Conservation (phyloP, 1,140 invertebrate species). For the Nasonia vitripennis region DNA sequence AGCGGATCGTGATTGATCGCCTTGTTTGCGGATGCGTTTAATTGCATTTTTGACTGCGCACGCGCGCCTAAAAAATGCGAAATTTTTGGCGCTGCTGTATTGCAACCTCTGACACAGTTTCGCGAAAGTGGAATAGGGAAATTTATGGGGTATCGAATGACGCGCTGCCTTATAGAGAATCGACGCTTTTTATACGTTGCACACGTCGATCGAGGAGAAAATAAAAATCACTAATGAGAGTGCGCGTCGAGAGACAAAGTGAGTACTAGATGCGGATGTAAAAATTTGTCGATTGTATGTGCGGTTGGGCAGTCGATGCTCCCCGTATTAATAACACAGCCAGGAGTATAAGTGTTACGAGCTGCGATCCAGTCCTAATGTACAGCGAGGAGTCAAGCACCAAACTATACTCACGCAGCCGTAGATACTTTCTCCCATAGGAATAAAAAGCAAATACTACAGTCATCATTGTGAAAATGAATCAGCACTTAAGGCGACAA, state of each 20-base stretch:
- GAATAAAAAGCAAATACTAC: constrained; percentile 38
- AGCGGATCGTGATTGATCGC: constrained; percentile 23
- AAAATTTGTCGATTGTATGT: not conserved
- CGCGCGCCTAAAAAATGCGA: not conserved
- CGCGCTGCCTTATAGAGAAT: not conserved
- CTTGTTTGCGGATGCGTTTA: constrained; percentile 25
- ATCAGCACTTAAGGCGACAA: constrained; percentile 48
- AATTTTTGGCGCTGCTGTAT: not conserved
- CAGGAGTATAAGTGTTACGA: not conserved
- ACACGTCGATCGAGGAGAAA: no score
- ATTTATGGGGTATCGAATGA: not conserved
- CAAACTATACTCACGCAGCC: not conserved
- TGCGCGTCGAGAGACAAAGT: no score
- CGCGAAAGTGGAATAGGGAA: not conserved
- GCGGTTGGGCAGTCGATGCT: not conserved
- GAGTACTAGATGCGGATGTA: no score
- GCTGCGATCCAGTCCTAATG: not conserved
- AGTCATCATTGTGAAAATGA: constrained; percentile 49
- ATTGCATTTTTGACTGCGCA: constrained; percentile 21
- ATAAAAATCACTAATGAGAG: no score
- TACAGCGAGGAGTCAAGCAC: not conserved
- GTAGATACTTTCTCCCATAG: constrained; percentile 33
- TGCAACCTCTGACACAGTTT: not conserved
- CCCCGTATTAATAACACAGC: not conserved
- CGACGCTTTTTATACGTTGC: no score